phyloP scores from a whole-genome alignment of 2,888 invertebrate species.

The Venustoraphidia nigricollis region DNA sequence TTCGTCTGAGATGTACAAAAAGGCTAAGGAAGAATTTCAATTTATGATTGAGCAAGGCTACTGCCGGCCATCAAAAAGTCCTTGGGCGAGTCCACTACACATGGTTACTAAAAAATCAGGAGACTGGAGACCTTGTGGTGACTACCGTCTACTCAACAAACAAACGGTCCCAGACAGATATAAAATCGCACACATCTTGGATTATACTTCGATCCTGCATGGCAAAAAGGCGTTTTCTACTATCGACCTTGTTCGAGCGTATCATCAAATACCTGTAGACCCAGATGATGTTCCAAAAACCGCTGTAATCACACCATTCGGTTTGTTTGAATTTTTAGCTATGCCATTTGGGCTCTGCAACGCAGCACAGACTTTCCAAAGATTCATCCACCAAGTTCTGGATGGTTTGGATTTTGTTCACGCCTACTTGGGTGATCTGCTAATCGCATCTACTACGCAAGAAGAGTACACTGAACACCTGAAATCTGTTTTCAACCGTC shows the following conservation, averaged over 20 bases:
- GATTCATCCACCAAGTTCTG: neutral
- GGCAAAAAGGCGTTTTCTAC: slow-evolving; percentile 13
- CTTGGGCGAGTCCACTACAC: slow-evolving; percentile 14
- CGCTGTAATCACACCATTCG: no score
- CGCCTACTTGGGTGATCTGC: slow-evolving; percentile 13
- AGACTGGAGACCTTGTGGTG: slow-evolving; percentile 16
- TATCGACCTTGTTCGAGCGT: slow-evolving; percentile 14
- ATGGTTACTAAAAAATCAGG: slow-evolving; percentile 14
- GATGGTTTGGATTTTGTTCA: slow-evolving; percentile 5
- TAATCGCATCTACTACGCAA: slow-evolving; percentile 7
- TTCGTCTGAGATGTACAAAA: no score
- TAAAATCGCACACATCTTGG: slow-evolving; percentile 17
- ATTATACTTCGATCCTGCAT: slow-evolving; percentile 11
- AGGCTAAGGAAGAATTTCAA: slow-evolving; percentile 12
- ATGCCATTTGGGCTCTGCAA: slow-evolving; percentile 17
- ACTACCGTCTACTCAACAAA: slow-evolving; percentile 16
- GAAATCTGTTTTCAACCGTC: neutral
- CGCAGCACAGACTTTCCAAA: slow-evolving; percentile 13
- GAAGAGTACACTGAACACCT: slow-evolving; percentile 5
- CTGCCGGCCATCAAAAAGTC: slow-evolving; percentile 13
- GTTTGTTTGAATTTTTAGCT: slow-evolving; percentile 12
- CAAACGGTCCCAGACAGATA: slow-evolving; percentile 16
- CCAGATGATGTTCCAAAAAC: slow-evolving; percentile 8
- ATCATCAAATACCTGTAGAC: slow-evolving; percentile 17
- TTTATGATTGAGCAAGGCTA: slow-evolving; percentile 12